phyloP scores from a whole-genome alignment of 2,113 vertebrate species.

The Rissa tridactyla region DNA sequence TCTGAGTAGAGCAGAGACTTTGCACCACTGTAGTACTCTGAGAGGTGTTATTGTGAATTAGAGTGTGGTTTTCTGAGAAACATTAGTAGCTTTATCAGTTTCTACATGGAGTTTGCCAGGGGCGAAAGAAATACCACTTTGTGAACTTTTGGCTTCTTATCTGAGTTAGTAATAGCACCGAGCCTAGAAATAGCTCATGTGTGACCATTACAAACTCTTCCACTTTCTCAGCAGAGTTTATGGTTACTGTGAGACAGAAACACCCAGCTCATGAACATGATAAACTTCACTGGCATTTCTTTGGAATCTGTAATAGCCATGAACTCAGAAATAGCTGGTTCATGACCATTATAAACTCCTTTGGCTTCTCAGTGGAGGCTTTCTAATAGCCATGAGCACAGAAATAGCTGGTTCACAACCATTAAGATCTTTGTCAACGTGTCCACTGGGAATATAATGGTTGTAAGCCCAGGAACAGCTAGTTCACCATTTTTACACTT shows the following conservation, averaged over 20 bases:
- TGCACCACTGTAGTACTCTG: conserved; percentile 26
- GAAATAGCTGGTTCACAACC: conserved; percentile 47
- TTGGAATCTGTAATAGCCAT: conserved; percentile 28
- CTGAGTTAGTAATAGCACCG: conserved; percentile 18
- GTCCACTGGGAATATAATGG: conserved; percentile 9
- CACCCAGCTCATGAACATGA: neutral
- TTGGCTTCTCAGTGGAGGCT: conserved; percentile 21
- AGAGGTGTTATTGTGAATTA: conserved; percentile 56
- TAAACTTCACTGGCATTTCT: conserved; percentile 8
- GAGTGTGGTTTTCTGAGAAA: conserved; percentile 47
- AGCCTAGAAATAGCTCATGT: conserved; percentile 39
- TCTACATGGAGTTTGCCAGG: conserved; percentile 41
- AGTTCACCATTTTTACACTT: neutral
- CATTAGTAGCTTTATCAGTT: conserved; percentile 46
- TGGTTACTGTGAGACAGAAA: conserved; percentile 33
- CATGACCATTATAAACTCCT: conserved; percentile 43
- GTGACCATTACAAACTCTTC: conserved; percentile 50
- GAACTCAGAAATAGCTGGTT: conserved; percentile 43
- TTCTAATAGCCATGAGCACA: conserved; percentile 27
- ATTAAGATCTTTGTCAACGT: conserved; percentile 37
- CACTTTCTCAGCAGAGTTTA: conserved; percentile 38
- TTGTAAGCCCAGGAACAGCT: neutral
- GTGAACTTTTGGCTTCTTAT: conserved; percentile 55
- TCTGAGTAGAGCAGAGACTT: conserved; percentile 51
- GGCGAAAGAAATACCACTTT: conserved; percentile 46